Evolutionary conservation across 2,888 invertebrate species (phyloP).

Genomic region (Epinotia brunnichana): DNA sequence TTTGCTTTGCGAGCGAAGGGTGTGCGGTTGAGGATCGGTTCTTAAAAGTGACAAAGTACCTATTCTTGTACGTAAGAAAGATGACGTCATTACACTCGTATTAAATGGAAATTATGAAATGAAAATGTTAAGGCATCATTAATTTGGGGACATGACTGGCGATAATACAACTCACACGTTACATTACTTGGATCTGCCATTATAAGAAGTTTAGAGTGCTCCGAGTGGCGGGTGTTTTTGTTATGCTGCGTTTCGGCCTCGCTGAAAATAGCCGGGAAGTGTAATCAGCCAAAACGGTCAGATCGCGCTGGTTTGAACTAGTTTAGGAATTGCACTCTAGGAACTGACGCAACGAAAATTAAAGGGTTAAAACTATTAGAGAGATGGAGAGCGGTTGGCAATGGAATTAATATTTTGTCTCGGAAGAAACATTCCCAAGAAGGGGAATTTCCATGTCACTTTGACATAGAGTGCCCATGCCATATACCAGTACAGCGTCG

Average conservation of each 20-base stretch:
- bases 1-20: neutral
- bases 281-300: conserved; percentile 56
- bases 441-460: too few relatives aligned
- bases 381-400: neutral
- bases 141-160: conserved; percentile 34
- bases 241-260: conserved; percentile 27
- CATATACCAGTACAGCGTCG: too few relatives aligned
- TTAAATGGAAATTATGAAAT: conserved; percentile 25
- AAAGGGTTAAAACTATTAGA: neutral
- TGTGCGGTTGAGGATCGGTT: too few relatives aligned
- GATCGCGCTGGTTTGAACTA: conserved; percentile 49
- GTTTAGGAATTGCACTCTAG: conserved; percentile 43
- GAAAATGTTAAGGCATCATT: conserved; percentile 35
- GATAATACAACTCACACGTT: conserved; percentile 31
- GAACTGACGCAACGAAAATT: neutral
- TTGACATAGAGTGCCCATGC: too few relatives aligned
- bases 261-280: conserved; percentile 54
- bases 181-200: conserved; percentile 35
- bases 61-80: neutral
- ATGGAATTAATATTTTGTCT: neutral
- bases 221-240: conserved; percentile 34
- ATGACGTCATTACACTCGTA: neutral
- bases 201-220: conserved; percentile 37
- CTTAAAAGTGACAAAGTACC: conserved; percentile 5
- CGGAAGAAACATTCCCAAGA: too few relatives aligned